These are phyloP conservation scores for Haemorhous mexicanus DNA, from an alignment of 2,113 vertebrate species.

Conservation along the genomic window DNA sequence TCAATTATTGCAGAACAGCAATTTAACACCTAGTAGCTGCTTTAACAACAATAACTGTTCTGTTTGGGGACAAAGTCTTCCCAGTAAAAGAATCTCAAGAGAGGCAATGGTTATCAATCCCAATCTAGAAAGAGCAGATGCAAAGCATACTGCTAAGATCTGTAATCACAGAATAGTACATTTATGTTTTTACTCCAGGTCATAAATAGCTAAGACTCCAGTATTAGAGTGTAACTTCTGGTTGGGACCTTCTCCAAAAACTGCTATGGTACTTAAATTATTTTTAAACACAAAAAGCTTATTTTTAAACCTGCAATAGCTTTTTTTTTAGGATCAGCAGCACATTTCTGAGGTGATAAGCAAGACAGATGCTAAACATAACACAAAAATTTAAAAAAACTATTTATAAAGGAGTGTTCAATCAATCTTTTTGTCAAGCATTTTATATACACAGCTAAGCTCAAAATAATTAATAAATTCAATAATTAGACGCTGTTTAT, in stretches of 20 bases:
- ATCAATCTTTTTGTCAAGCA: neutral
- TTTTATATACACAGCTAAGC: neutral
- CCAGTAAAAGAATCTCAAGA: neutral
- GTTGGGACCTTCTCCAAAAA: neutral
- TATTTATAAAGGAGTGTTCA: neutral
- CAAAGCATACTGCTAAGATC: neutral
- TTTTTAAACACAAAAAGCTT: neutral
- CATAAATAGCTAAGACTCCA: neutral
- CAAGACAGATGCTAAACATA: neutral
- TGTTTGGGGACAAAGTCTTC: neutral
- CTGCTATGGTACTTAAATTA: neutral
- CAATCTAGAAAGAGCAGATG: neutral
- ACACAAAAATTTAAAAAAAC: neutral
- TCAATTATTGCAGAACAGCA: neutral
- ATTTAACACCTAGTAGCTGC: neutral
- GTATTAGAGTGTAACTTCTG: neutral
- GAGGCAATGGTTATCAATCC: neutral
- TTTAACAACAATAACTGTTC: neutral
- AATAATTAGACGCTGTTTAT: neutral
- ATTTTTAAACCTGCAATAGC: neutral
- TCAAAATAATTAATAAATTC: neutral
- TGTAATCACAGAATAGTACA: neutral
- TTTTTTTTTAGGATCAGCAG: neutral
- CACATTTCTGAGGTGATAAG: neutral
- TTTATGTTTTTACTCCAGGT: neutral